Base-by-base conservation (phyloP, 37 sponge, comb jelly and placozoan species). In the Chondrilla cf. caribensis region DNA sequence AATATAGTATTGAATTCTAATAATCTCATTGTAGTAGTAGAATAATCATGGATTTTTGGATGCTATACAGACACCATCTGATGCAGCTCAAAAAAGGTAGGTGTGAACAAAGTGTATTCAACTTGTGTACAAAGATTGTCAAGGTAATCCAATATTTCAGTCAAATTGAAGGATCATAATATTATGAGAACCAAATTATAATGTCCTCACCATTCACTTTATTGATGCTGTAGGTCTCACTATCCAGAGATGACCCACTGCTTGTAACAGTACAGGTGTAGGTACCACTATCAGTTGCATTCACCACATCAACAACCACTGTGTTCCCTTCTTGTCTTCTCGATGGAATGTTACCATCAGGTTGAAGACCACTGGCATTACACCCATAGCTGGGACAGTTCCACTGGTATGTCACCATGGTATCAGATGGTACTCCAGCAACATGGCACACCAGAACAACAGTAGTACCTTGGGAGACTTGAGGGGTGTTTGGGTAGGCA, bases 401-500 rank as follows among this genome's bases (percentile, higher is more conserved):
- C 70, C 70, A 68, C 37, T 35, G 3, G 32, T 68, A 68, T 4
- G 31, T 68, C 70, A 68, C 7, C 37, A 36, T 37, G 7, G 36
- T 68, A 21, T 3, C 32, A 29, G 32, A 68, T 36, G 70, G 70
- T 28, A 68, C 70, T 68, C 70, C 70, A 31, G 33, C 70, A 29
- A 68, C 70, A 35, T 37, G 28, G 37, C 70, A 68, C 70, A 68
- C 70, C 70, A 68, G 33, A 68, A 68, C 33, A 31, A 68, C 31
- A 21, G 70, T 68, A 21, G 70, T 68, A 21, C 70, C 70, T 68
- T 68, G 70, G 36, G 28, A 31, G 36, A 68, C 70, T 2, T 3
- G 18, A 11, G 70, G 19, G 33, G 8, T 68, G 70, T 15, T 68
- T n/a, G 70, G 70, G 37, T 68, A 68, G 70, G 70, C 70, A 68